Base-by-base conservation (phyloP, 2,113 vertebrate genomes). In the Manacus vitellinus region DNA sequence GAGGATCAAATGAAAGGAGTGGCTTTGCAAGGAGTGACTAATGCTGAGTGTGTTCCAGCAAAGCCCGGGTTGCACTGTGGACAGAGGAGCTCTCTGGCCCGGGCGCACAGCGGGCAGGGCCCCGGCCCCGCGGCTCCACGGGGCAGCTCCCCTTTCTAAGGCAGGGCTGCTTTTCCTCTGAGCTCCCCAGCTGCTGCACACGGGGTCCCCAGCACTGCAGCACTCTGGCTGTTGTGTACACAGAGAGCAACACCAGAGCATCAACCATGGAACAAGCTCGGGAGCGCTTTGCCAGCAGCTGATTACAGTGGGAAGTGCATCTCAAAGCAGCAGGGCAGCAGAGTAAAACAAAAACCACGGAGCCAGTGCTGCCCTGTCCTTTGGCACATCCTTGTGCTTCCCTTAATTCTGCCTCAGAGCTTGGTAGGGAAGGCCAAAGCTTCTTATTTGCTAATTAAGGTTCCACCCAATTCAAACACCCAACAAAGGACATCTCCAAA, bases 401-500 rank as follows among this genome's bases (percentile, higher is more conserved):
- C 84, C n/a, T 89, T 37, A 7, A 41, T 90, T 83, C 68, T 31
- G 11, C 89, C 85, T 51, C 76, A 41, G 10, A 59, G 81, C 68
- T 86, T 80, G 75, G 59, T 74, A 80, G 72, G 31, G 24, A 86
- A 88, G 47, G 75, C 82, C 78, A 88, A 86, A 77, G 63, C 72
- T 80, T 93, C 92, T 88, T 93, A 81, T 94, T 92, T 93, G 52
- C 75, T 94, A 93, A 96, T 90, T 93, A 92, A 86, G 68, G 92
- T 74, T 94, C 96, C 59, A 37, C 71, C 59, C 10, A 0, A 90
- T 79, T 85, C 70, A 67, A 77, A 85, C 82, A 44, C 14, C 37
- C 56, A 84, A 90, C 72, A 94, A 87, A 95, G 17, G 33, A 77
- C 61, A 84, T 83, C 75, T 87, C 85, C 92, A 62, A 85, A 51